phyloP scores from a whole-genome alignment of 2,888 invertebrate species.

The Coecobrya sp. region DNA sequence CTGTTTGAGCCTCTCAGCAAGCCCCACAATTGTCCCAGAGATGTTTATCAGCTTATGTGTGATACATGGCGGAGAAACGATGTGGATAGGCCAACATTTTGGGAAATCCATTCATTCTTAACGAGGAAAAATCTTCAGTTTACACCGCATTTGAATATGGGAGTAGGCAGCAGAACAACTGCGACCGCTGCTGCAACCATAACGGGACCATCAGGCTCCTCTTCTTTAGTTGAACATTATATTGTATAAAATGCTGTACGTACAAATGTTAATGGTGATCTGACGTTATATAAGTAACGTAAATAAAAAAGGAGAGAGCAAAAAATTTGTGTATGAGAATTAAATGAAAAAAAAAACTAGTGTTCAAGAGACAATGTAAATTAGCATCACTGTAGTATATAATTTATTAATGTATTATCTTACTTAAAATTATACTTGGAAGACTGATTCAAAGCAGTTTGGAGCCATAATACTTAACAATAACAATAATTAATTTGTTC shows the following conservation, averaged over 20 bases:
- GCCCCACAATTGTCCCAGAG: conserved; percentile 91
- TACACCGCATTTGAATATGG: conserved; percentile 78
- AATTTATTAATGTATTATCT: conserved; percentile 31
- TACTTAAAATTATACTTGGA: conserved; percentile 49
- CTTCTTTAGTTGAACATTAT: conserved; percentile 80
- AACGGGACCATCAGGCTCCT: conserved; percentile 68
- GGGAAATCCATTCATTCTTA: conserved; percentile 95
- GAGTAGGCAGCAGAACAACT: conserved; percentile 44
- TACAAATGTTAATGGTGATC: too few relatives aligned
- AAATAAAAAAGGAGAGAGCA: neutral
- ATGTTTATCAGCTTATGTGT: conserved; percentile 96
- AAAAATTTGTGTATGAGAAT: conserved; percentile 29
- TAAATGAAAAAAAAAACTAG: conserved; percentile 15
- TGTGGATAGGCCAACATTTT: conserved; percentile 94
- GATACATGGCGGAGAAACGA: conserved; percentile 96
- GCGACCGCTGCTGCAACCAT: conserved; percentile 51
- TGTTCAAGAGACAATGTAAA: conserved; percentile 47
- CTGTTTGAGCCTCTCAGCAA: conserved; percentile 89
- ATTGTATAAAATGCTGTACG: conserved; percentile 72
- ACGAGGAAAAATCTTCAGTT: conserved; percentile 90
- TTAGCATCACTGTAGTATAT: conserved; percentile 29
- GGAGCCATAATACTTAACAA: conserved; percentile 45
- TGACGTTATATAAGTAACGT: too few relatives aligned
- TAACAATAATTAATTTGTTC: conserved; percentile 13
- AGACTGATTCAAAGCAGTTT: conserved; percentile 68